Evolutionary conservation across 2,113 vertebrate genomes (phyloP), one percentile per base, ranked within the genome.

Genomic region (Butorides virescens): DNA sequence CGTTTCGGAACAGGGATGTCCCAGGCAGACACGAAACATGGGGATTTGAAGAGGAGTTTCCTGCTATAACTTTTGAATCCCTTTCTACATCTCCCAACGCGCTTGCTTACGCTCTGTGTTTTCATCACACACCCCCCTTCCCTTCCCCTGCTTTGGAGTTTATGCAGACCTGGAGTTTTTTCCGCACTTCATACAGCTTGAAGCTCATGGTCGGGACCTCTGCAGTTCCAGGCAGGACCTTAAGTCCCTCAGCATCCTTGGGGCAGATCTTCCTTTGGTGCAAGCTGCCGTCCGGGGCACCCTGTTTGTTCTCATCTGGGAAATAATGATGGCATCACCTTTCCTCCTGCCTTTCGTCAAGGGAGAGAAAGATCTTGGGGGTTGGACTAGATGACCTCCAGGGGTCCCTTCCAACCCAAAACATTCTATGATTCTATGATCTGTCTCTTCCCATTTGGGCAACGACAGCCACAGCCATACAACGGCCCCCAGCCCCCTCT

Each of bases 31-130:
- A 22, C 2, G 18, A 25, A 79, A 88, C 37, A 8, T 0, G 0
- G 11, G 61, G 61, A 78, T 89, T 92, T 65, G 73, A 53, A 61
- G 73, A 75, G 42, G 76, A 84, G 37, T 84, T 87, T 82, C 52
- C 91, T 89, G 86, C 80, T 91, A 44, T 92, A 29, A 62, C 89
- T 95, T 94, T 93, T 81, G 84, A 94, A 96, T 93, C 92, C 75
- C 22, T 88, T 70, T 39, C 74, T 74, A 46, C 90, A 76, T 82
- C 71, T 92, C 79, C 34, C 80, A 4, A 0, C 1, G 61, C 0
- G 1, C 59, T 68, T 4, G 27, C 46, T 82, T 58, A 14, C 11
- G 42, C 44, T 47, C 55, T 8, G 67, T 11, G 36, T 10, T 71
- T 81, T 47, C 39, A 67, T 19, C 9, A 36, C 26, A 36, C 18